Evolutionary conservation across 1,140 invertebrate species (phyloP), one percentile per base, ranked within the genome.

Genomic region (Drosophila prosaltans): DNA sequence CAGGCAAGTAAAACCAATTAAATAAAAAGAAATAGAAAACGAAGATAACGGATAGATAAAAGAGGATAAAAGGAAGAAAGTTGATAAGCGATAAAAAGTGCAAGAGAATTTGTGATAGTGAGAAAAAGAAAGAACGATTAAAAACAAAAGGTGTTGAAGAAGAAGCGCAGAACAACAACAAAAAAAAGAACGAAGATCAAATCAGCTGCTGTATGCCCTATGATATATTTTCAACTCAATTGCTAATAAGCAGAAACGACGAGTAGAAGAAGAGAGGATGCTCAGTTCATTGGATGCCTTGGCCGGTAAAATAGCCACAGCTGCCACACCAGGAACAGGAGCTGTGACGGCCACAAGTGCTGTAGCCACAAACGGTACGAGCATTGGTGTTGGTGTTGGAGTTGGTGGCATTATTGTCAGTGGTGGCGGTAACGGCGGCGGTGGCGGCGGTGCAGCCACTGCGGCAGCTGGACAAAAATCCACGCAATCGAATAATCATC

Each of bases 261-360:
- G n/a, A 51, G 21, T 9, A 51, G 8, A 7, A 57, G 32, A 51
- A 58, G 58, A 5, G 16, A 5, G 6, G 21, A 96, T 96, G 96
- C 93, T 97, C 90, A 95, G 96, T 92, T 96, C 96, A 70, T 93
- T 96, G 92, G 96, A 96, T 93, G 95, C 95, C 92, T 93, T 96
- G 93, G 96, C 95, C 92, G 95, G 95, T 84, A 97, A 97, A 93
- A 95, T 96, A 93, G 96, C 96, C 92, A 95, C 96, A 72, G 80
- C 96, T 70, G 80, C 84, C 58, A 89, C 84, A 57, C 85, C 84
- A 21, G 84, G 78, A 28, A 89, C 85, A 0, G 85, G 84, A 3
- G 78, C 79, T 28, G 79, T 82, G 6, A 66, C 86, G 60, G 84
- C 77, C 51, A 63, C 45, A 24, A 54, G 54, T 28, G 21, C 40